phyloP scores from a whole-genome alignment of 2,797 vertebrate species.

The Scomberomorus guttatus region DNA sequence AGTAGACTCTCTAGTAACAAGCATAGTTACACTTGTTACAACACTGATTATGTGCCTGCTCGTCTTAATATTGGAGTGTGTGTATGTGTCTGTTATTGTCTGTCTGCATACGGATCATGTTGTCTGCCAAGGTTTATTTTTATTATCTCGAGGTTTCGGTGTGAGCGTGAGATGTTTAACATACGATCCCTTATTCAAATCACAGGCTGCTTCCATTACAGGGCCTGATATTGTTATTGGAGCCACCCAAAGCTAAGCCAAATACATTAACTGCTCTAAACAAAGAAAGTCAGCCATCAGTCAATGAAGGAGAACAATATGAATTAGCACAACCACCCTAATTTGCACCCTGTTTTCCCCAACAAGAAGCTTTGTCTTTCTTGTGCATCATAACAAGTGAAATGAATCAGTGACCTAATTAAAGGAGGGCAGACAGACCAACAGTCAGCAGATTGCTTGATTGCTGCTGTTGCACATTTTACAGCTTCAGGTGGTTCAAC shows the following conservation, averaged over 20 bases:
- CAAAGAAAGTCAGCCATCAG: constrained; percentile 47
- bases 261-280: constrained; percentile 56
- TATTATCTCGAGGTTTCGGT: constrained; percentile 48
- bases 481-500: constrained; percentile 59
- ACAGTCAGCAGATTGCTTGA: constrained; percentile 68
- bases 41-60: constrained; percentile 64
- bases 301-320: constrained; percentile 60
- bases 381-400: constrained; percentile 64
- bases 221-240: constrained; percentile 52
- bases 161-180: constrained; percentile 48
- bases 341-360: constrained; percentile 29
- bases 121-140: constrained; percentile 61
- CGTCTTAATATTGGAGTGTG: constrained; percentile 59
- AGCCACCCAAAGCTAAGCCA: constrained; percentile 59
- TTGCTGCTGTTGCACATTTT: constrained; percentile 63
- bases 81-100: constrained; percentile 41
- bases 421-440: constrained; percentile 62
- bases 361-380: constrained; percentile 38
- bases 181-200: constrained; percentile 57
- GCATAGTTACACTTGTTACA: constrained; percentile 40
- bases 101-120: constrained; percentile 43
- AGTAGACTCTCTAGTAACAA: constrained; percentile 59
- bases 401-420: constrained; percentile 79
- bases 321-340: constrained; percentile 47
- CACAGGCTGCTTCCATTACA: constrained; percentile 35